These are phyloP conservation scores for Ecliptopera silaceata DNA, from an alignment of 2,888 invertebrate species.

Conservation along the genomic window DNA sequence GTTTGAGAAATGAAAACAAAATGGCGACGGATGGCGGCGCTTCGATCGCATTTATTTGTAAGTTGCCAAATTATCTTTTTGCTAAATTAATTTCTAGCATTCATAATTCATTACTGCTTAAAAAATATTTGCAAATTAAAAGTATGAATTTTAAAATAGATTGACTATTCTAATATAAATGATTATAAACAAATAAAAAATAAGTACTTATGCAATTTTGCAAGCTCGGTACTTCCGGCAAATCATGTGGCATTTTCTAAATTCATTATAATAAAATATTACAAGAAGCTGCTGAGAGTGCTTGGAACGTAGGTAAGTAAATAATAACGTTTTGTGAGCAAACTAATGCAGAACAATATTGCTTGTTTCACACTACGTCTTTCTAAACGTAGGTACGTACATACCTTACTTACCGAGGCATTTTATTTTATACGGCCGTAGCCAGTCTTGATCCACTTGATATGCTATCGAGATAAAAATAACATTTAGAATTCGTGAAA, in stretches of 20 bases:
- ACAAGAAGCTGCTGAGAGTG: too few species aligned
- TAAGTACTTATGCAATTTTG: too few species aligned
- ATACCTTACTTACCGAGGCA: conserved; percentile 65
- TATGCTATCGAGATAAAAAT: conserved; percentile 55
- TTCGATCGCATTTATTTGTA: conserved; percentile 9
- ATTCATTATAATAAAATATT: too few species aligned
- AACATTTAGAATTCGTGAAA: conserved; percentile 11
- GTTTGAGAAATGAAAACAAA: conserved; percentile 37
- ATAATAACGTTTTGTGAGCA: not conserved
- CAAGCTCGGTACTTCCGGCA: too few species aligned
- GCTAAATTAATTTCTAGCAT: not conserved
- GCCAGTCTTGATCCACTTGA: conserved; percentile 54
- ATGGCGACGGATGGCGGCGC: conserved; percentile 35
- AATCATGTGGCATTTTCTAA: too few species aligned
- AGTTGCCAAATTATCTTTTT: not conserved
- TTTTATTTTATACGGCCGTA: conserved; percentile 49
- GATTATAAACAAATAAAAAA: too few species aligned
- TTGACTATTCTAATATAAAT: too few species aligned
- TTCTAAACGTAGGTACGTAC: conserved; percentile 36
- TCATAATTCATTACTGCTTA: not conserved
- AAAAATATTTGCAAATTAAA: too few species aligned
- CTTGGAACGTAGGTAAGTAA: not conserved
- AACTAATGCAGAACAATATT: too few species aligned
- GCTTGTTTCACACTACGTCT: not conserved
- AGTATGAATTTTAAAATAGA: too few species aligned